Evolutionary conservation across 2,888 invertebrate species (phyloP).

Genomic region (Lasioglossum pauxillum): DNA sequence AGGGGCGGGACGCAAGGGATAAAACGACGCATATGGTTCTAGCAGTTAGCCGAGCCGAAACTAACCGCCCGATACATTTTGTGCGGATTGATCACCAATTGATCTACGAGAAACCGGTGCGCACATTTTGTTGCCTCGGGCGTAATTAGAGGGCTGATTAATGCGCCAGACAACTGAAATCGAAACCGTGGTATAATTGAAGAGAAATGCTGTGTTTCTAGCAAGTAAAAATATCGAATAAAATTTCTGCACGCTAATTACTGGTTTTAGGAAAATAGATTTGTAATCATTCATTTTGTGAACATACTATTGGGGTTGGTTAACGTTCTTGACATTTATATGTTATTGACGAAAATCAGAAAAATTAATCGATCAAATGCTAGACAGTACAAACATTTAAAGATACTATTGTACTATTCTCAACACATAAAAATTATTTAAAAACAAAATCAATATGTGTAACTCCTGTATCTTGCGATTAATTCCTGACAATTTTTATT

Average conservation of each 20-base stretch:
- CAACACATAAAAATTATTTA: not conserved
- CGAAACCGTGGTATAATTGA: not conserved
- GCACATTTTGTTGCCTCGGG: not conserved
- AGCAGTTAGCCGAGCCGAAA: conserved; percentile 73
- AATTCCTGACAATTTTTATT: not conserved
- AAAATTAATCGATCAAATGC: not conserved
- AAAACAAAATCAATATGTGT: not conserved
- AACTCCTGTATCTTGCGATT: not conserved
- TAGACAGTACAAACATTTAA: not conserved
- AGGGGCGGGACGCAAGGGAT: conserved; percentile 30
- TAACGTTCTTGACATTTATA: not conserved
- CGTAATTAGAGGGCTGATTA: conserved; percentile 11
- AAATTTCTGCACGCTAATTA: not conserved
- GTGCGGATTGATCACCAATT: conserved; percentile 62
- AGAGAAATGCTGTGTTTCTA: not conserved
- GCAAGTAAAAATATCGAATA: not conserved
- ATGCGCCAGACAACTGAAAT: not conserved
- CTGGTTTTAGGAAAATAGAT: not conserved
- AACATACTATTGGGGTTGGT: not conserved
- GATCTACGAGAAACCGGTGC: conserved; percentile 58
- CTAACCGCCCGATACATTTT: conserved; percentile 65
- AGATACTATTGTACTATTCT: not conserved
- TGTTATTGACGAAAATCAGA: not conserved
- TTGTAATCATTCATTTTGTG: not conserved
- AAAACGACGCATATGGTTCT: conserved; percentile 50